Base-by-base conservation (phyloP, 2,113 vertebrate genomes). In the Cathartes aura region DNA sequence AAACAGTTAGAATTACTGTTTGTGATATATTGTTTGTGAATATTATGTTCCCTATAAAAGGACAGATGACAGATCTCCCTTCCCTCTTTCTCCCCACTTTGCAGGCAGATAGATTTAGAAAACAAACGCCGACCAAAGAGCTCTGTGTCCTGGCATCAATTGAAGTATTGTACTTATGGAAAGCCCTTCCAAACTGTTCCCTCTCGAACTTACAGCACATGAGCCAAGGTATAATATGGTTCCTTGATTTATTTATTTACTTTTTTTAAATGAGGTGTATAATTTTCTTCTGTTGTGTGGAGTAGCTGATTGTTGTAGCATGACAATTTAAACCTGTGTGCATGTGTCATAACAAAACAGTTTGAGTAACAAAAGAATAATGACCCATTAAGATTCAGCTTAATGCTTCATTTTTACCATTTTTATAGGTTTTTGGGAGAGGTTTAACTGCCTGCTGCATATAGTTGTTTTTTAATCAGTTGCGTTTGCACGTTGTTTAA, bases 151-250 rank as follows among this genome's bases (percentile, higher is more conserved):
- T 99, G 64, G 99, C 99, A 7, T 99, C 99, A 59, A 99, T 99
- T 8, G 99, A 99, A 97, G 99, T 99, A 45, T 82, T 99, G 19
- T 99, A 99, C 97, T 98, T 99, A 82, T 99, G 99, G 99, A 99
- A 99, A 97, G 99, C 99, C 20, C 99, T 99, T 70, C 99, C 98
- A 34, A 99, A 99, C 98, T 99, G 99, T 91, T 99, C 99, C 63
- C 98, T 99, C 32, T 99, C 99, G 2, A 99, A 99, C 96, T 98
- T 99, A 45, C 99, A 99, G 97, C 99, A 98, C 43, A 99, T 99
- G 99, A 99, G 99, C 92, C 99, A 99, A 98, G 99, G 99, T 99
- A 98, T 76, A 48, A 83, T 55, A 19, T 7, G 14, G 26, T 53
- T 90, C 43, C 32, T 87, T 56, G 22, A 14, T 63, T 42, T 43